These are phyloP conservation scores for Ooceraea biroi DNA, from an alignment of 1,140 invertebrate genomes.

Conservation along the genomic window DNA sequence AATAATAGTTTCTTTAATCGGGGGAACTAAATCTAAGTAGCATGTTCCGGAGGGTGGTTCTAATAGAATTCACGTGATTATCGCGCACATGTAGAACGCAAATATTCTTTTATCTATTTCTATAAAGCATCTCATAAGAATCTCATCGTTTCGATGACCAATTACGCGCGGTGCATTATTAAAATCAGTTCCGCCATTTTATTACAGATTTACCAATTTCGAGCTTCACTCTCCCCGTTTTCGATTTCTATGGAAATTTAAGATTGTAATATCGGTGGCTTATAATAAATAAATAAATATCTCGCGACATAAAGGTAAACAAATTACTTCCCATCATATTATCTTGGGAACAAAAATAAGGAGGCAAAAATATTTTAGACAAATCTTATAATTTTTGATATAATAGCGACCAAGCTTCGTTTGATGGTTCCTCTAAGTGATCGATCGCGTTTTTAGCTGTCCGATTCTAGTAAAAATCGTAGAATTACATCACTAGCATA, in stretches of 20 bases:
- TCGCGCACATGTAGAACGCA: slow-evolving; percentile 64
- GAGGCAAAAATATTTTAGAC: too few species aligned
- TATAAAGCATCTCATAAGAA: slow-evolving; percentile 74
- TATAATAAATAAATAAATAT: too few species aligned
- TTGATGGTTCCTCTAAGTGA: too few species aligned
- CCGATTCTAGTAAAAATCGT: slow-evolving; percentile 18
- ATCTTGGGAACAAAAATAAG: too few species aligned
- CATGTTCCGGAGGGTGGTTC: slow-evolving; percentile 61
- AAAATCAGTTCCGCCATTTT: slow-evolving; percentile 64
- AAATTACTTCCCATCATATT: too few species aligned
- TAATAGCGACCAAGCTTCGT: too few species aligned
- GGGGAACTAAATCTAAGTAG: slow-evolving; percentile 25
- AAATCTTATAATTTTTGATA: too few species aligned
- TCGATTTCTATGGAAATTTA: slow-evolving; percentile 27
- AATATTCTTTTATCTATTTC: slow-evolving; percentile 78
- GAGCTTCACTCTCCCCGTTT: slow-evolving; percentile 38
- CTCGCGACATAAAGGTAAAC: neutral
- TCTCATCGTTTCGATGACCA: slow-evolving; percentile 61
- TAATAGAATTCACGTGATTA: slow-evolving; percentile 83
- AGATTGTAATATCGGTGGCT: too few species aligned
- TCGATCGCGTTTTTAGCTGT: neutral
- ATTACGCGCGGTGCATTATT: slow-evolving; percentile 65
- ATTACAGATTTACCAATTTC: slow-evolving; percentile 50
- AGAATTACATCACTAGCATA: slow-evolving; percentile 47
- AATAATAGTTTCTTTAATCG: slow-evolving; percentile 32